Evolutionary conservation across 2,113 vertebrate genomes (phyloP).

Genomic region (Caretta caretta): DNA sequence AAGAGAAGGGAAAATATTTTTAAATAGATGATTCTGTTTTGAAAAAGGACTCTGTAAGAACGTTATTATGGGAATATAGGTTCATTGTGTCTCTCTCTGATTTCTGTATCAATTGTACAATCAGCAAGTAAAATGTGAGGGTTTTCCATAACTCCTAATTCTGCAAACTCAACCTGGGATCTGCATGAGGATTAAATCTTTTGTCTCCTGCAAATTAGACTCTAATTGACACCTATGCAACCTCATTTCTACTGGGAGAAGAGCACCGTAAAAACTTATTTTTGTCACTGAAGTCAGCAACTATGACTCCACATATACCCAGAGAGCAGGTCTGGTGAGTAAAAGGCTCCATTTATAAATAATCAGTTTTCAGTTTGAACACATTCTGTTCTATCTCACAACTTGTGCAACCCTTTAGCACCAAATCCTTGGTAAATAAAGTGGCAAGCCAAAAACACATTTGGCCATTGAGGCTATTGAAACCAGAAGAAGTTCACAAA

Average conservation of each 20-base stretch:
- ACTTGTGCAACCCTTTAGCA: neutral
- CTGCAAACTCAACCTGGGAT: neutral
- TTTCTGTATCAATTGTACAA: neutral
- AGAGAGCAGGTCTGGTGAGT: neutral
- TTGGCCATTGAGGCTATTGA: neutral
- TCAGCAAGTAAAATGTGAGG: neutral
- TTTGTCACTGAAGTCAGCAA: neutral
- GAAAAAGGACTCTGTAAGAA: neutral
- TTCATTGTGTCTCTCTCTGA: neutral
- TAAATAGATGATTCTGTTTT: neutral
- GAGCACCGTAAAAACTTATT: neutral
- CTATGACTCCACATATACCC: neutral
- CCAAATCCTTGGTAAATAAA: neutral
- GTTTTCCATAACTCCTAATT: neutral
- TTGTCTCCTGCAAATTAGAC: neutral
- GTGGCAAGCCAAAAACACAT: neutral
- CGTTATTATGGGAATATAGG: rapidly evolving
- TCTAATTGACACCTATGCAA: neutral
- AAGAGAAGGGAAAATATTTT: neutral
- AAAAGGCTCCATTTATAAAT: neutral
- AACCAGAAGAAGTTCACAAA: neutral
- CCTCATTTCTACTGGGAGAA: neutral
- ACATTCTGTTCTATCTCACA: neutral
- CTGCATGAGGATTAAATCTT: neutral
- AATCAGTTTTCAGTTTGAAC: neutral